Conservation (phyloP, 2,113 vertebrate genomes). For the Malurus elegans region DNA sequence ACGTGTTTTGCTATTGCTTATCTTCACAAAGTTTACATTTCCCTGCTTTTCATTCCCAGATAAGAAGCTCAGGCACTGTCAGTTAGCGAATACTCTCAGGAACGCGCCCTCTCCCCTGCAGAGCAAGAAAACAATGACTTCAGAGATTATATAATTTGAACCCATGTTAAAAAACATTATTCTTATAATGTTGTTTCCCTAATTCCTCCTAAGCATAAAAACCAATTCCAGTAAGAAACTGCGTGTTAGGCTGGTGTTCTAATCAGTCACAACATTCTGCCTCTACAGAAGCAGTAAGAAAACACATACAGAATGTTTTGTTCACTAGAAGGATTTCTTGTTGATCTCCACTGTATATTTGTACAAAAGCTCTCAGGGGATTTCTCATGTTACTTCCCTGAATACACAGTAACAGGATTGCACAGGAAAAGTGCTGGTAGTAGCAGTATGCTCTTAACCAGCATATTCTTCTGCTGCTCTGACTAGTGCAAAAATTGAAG, state of each 20-base stretch:
- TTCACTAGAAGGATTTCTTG: constrained; percentile 53
- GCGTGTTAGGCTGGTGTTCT: not conserved
- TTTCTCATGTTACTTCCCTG: constrained; percentile 62
- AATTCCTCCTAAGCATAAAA: constrained; percentile 1
- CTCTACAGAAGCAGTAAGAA: constrained; percentile 47
- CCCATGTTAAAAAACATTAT: not conserved
- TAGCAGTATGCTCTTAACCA: not conserved
- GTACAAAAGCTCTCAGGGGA: constrained; percentile 19
- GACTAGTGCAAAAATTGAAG: not conserved
- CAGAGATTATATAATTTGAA: not conserved
- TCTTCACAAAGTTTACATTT: constrained; percentile 46
- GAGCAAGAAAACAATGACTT: constrained; percentile 8
- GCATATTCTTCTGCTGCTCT: not conserved
- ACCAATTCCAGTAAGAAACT: not conserved
- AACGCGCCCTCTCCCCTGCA: not conserved
- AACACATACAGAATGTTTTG: constrained; percentile 50
- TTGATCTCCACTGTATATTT: constrained; percentile 67
- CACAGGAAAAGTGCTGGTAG: constrained; percentile 15
- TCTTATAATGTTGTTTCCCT: not conserved
- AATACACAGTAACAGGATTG: constrained; percentile 37
- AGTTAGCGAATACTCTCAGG: not conserved
- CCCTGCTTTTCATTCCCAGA: not conserved
- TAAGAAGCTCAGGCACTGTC: not conserved
- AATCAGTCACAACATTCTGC: constrained; percentile 9
- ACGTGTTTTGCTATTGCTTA: not conserved